phyloP scores from a whole-genome alignment of 2,888 invertebrate species.

The Chrysotoxum bicinctum region DNA sequence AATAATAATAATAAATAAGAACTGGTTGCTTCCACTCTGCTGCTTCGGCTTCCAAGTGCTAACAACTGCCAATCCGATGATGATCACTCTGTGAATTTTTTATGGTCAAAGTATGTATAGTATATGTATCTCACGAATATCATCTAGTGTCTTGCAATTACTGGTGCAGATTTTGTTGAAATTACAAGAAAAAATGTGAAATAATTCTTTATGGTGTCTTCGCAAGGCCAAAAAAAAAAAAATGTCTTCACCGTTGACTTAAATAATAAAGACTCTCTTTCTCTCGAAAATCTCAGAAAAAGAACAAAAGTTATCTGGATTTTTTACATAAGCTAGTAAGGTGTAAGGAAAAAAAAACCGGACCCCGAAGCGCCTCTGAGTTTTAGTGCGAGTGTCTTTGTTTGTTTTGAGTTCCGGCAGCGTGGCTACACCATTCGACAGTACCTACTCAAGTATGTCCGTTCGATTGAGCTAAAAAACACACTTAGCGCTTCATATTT shows the following conservation, averaged over 20 bases:
- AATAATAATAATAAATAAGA: constrained; percentile 20
- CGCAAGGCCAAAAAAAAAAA: constrained; percentile 34
- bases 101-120: constrained; percentile 35
- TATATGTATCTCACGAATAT: not conserved
- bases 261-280: not conserved
- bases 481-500: constrained; percentile 8
- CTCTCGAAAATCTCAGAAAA: not conserved
- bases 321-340: not conserved
- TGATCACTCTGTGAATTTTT: constrained; percentile 15
- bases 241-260: not conserved
- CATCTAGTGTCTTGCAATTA: not conserved
- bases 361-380: not conserved
- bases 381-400: not conserved
- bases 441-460: not conserved
- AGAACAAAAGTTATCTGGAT: not conserved
- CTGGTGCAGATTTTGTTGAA: not conserved
- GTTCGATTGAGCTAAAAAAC: constrained; percentile 14
- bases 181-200: constrained; percentile 24
- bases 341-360: not conserved
- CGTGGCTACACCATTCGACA: not conserved
- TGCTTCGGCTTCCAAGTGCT: constrained; percentile 14
- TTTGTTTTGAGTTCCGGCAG: not conserved
- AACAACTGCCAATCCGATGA: constrained; percentile 17
- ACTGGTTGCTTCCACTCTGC: constrained; percentile 30
- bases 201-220: constrained; percentile 5